Conservation (phyloP, 2,888 invertebrate genomes). For the Cacoxenus indagator region DNA sequence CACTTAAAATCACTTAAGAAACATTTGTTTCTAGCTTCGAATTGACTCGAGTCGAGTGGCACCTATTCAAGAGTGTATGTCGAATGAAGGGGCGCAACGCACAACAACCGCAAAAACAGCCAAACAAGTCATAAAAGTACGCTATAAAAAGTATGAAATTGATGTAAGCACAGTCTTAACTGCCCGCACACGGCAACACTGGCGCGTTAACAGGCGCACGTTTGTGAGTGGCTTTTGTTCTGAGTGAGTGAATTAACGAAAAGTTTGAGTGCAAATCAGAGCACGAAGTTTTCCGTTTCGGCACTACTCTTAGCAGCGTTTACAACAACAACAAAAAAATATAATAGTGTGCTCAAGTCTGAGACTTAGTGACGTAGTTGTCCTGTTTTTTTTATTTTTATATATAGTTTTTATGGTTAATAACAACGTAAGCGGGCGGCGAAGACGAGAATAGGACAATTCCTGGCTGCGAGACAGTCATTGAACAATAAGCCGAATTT, state of each 20-base stretch:
- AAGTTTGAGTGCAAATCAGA: slow-evolving; percentile 34
- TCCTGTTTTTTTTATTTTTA: slow-evolving; percentile 2
- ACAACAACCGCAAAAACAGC: slow-evolving; percentile 46
- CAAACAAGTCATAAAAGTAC: slow-evolving; percentile 61
- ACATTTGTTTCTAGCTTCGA: slow-evolving; percentile 32
- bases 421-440: background rate
- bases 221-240: slow-evolving; percentile 26
- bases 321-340: background rate
- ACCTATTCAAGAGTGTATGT: background rate
- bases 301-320: background rate
- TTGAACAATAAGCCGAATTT: slow-evolving; percentile 27
- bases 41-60: background rate
- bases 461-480: slow-evolving; percentile 11
- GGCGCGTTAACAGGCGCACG: background rate
- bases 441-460: background rate
- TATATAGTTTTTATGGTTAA: slow-evolving; percentile 10
- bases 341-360: too few relatives aligned
- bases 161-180: slow-evolving; percentile 13
- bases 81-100: background rate
- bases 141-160: slow-evolving; percentile 60
- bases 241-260: slow-evolving; percentile 30
- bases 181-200: background rate
- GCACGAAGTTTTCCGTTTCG: slow-evolving; percentile 14
- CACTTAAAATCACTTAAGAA: slow-evolving; percentile 50
- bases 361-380: background rate